Base-by-base conservation (phyloP, 2,113 vertebrate species). In the Ageneiosus marmoratus region DNA sequence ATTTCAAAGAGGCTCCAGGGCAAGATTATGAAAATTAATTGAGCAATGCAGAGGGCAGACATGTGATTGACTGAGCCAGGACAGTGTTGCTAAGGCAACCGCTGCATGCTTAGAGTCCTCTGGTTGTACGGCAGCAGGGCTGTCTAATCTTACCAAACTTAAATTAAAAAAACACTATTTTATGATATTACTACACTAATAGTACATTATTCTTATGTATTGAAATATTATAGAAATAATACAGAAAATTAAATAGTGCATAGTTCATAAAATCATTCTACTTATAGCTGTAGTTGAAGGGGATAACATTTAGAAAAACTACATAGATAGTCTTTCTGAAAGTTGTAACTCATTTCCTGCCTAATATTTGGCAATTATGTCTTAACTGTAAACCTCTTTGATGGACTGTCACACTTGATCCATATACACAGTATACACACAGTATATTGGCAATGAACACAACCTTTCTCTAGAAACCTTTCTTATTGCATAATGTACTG, bases 401-500 rank as follows among this genome's bases (percentile, higher is more conserved):
- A 24, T 22, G 20, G 34, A 41, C 22, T 41, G 37, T 41, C 32
- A 65, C 22, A n/a, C 67, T n/a, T 70, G 37, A 70, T 46, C 34
- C 22, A 74, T 32, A 18, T 74, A 29, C 51, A 73, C 1, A 50
- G 44, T 2, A 73, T 50, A 73, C 12, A n/a, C 46, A 51, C 46
- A 27, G 44, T 51, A 37, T 74, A 4, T 20, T 51, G 48, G 5
- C 48, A 51, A 51, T 32, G 20, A 74, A 29, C 22, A 15, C 69
- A 27, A 72, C 20, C 15, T 51, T 51, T 29, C 48, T 74, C 20
- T 67, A 1, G 32, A 67, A 67, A 67, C 18, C 0, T 18, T 63
- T 81, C 63, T 86, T 83, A 79, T 89, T 89, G 86, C 81, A 87
- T 88, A 86, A 87, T 83, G 78, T 76, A 85, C 84, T 18, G 13